Evolutionary conservation across 2,113 vertebrate genomes (phyloP).

Genomic region (Trinectes maculatus): DNA sequence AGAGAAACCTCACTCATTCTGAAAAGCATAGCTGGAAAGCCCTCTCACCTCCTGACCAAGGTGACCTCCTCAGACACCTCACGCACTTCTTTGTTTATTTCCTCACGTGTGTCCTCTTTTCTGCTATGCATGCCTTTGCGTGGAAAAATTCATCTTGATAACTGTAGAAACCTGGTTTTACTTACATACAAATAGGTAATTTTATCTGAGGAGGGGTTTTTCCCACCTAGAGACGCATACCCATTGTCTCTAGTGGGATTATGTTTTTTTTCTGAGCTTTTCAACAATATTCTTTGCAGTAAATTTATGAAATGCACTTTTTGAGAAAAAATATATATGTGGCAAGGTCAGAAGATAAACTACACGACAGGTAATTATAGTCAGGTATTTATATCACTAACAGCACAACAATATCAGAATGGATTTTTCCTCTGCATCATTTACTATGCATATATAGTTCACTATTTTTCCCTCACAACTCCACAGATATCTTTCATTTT

Average conservation of each 20-base stretch:
- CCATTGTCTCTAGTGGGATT: too few species aligned
- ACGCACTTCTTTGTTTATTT: too few species aligned
- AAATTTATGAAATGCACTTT: neutral
- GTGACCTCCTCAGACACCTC: constrained; percentile 87
- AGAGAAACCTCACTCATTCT: constrained; percentile 99
- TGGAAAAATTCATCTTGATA: constrained; percentile 17
- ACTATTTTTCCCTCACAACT: neutral
- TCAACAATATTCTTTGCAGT: too few species aligned
- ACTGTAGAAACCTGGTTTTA: neutral
- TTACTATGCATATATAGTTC: neutral
- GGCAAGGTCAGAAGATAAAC: too few species aligned
- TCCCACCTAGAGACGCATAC: too few species aligned
- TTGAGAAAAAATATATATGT: too few species aligned
- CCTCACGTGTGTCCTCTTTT: constrained; percentile 21
- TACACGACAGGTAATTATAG: neutral
- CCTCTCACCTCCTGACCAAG: constrained; percentile 99
- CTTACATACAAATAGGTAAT: neutral
- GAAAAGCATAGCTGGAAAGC: constrained; percentile 99
- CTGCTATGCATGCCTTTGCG: constrained; percentile 28
- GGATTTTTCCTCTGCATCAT: constrained; percentile 20
- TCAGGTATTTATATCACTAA: neutral
- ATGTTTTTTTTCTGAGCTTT: too few species aligned
- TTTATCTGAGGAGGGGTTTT: too few species aligned
- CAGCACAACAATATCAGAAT: constrained; percentile 1
- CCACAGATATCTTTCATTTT: neutral